Conservation (phyloP, 2,888 invertebrate genomes). For the Drosophila sordidula region DNA sequence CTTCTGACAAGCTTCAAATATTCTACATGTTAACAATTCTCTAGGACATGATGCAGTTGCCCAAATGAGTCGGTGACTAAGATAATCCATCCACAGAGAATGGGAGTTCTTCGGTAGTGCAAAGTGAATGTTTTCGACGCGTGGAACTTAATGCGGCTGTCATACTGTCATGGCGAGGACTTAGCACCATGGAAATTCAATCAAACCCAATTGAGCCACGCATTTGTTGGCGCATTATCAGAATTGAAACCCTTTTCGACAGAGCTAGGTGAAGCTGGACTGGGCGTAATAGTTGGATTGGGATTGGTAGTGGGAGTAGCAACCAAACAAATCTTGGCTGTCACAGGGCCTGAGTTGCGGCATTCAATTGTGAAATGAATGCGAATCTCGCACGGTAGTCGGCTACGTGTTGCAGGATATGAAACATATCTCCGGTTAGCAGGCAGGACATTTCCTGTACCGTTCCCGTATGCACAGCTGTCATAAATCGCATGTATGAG, state of each 20-base stretch:
- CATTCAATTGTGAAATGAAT: conserved; percentile 67
- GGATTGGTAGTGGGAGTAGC: not conserved
- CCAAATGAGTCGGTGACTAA: no score
- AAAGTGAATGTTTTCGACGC: no score
- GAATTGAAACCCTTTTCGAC: conserved; percentile 52
- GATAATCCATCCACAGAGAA: no score
- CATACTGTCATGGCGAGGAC: conserved; percentile 37
- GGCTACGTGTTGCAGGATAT: conserved; percentile 78
- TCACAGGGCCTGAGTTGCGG: conserved; percentile 56
- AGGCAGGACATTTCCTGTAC: conserved; percentile 84
- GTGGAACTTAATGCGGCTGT: conserved; percentile 42
- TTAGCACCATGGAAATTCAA: conserved; percentile 42
- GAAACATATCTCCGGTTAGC: conserved; percentile 85
- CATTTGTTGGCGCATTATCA: conserved; percentile 37
- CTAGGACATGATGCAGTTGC: no score
- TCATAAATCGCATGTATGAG: conserved; percentile 67
- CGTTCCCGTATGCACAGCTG: conserved; percentile 38
- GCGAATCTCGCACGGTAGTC: conserved; percentile 45
- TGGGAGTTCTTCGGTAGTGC: no score
- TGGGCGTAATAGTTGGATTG: not conserved
- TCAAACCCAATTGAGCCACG: conserved; percentile 35
- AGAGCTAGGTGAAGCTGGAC: conserved; percentile 11
- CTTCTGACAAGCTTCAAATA: no score
- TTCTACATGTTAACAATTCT: no score
- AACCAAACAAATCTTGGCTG: conserved; percentile 74